These are phyloP conservation scores for Hybos culiciformis DNA, from an alignment of 2,888 invertebrate genomes.

Conservation along the genomic window DNA sequence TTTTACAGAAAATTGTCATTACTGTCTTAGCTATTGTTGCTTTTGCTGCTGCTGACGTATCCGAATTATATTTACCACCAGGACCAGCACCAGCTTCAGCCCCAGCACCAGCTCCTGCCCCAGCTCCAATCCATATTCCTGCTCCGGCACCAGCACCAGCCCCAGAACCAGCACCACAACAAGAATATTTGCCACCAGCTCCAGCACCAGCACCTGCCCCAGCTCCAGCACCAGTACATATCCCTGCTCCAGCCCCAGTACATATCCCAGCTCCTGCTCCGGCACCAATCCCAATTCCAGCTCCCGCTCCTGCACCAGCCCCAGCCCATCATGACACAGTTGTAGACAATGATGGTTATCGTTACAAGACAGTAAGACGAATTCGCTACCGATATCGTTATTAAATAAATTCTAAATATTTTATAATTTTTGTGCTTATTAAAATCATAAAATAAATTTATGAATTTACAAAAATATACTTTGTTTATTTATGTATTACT, in stretches of 20 bases:
- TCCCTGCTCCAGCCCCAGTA: neutral
- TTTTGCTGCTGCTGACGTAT: slow-evolving; percentile 26
- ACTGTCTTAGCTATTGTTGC: slow-evolving; percentile 26
- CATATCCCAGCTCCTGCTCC: neutral
- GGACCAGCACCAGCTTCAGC: slow-evolving; percentile 8
- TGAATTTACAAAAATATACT: no score
- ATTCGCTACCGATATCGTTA: neutral
- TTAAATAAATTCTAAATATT: neutral
- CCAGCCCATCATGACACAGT: neutral
- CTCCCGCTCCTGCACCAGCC: neutral
- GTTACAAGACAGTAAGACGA: neutral
- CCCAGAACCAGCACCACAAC: neutral
- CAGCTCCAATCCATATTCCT: slow-evolving; percentile 1
- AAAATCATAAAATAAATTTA: no score
- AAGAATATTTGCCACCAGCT: neutral
- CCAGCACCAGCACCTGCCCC: neutral
- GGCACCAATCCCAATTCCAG: neutral
- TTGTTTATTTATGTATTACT: no score
- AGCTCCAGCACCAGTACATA: slow-evolving; percentile 1
- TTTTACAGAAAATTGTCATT: slow-evolving; percentile 23
- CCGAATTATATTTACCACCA: slow-evolving; percentile 23
- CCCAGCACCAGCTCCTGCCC: slow-evolving; percentile 7
- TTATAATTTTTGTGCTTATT: no score
- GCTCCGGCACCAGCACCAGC: slow-evolving; percentile 1
- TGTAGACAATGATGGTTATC: neutral